Percentiles rank a stretch among this genome's conserved stretches.
Conservation (phyloP, 2,797 vertebrate genomes). For the Arrhamphus sclerolepis region DNA sequence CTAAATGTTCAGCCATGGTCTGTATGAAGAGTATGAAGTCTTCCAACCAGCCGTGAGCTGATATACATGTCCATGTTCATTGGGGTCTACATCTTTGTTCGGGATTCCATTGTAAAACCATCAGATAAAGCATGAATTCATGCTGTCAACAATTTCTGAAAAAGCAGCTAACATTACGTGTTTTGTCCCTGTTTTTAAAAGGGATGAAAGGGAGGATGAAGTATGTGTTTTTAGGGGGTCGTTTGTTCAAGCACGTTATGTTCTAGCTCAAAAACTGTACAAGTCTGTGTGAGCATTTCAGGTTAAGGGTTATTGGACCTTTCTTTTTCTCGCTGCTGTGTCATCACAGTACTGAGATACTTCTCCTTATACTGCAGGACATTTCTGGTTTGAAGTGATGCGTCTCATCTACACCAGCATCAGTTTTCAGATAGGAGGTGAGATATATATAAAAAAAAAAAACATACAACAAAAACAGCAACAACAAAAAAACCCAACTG, state of each 20-base stretch:
- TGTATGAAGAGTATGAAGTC: too few species aligned
- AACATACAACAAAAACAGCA: slow-evolving; percentile 49
- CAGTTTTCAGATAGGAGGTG: slow-evolving; percentile 66
- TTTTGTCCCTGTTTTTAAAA: slow-evolving; percentile 14
- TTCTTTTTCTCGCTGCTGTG: background rate
- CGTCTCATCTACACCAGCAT: slow-evolving; percentile 38
- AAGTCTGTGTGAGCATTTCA: slow-evolving; percentile 20
- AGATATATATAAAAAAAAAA: slow-evolving; percentile 70
- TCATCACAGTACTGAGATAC: slow-evolving; percentile 15
- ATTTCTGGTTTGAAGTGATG: slow-evolving; percentile 48
- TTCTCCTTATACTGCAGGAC: slow-evolving; percentile 33
- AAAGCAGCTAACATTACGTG: background rate
- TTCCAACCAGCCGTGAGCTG: too few species aligned
- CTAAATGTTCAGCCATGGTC: too few species aligned
- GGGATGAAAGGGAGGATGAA: background rate
- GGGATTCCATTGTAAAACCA: too few species aligned
- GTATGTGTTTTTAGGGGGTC: background rate
- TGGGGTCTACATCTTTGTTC: too few species aligned
- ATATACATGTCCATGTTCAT: too few species aligned
- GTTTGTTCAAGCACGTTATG: background rate
- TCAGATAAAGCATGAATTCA: too few species aligned
- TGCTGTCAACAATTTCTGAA: background rate
- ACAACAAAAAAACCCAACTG: too few species aligned
- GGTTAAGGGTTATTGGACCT: slow-evolving; percentile 13
- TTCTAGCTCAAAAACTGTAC: slow-evolving; percentile 3